These are phyloP conservation scores for Pissodes strobi DNA, from an alignment of 1,140 invertebrate species.

Conservation along the genomic window DNA sequence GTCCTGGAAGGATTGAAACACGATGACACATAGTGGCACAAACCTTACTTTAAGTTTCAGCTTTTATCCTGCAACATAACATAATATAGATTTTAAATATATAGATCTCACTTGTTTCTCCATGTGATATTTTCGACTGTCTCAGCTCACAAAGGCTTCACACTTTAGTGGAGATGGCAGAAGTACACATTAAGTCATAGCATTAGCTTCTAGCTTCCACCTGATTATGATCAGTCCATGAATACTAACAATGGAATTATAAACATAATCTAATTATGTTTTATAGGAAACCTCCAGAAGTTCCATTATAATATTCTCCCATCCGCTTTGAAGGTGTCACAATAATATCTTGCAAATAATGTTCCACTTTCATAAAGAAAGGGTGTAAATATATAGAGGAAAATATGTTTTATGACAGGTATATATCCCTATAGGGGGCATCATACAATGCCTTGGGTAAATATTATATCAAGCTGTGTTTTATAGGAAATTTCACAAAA, in stretches of 20 bases:
- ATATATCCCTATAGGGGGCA: slow-evolving; percentile 21
- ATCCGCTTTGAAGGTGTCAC: background rate
- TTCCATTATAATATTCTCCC: slow-evolving; percentile 1
- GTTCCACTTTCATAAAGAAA: slow-evolving; percentile 8
- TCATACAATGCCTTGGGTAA: slow-evolving; percentile 26
- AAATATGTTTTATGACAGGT: slow-evolving; percentile 18
- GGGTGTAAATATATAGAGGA: slow-evolving; percentile 19
- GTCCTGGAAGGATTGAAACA: no score
- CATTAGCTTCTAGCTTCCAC: background rate
- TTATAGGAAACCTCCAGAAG: no score
- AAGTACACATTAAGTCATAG: background rate
- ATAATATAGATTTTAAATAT: no score
- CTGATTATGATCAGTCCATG: background rate
- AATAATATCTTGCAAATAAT: slow-evolving; percentile 8
- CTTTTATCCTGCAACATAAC: no score
- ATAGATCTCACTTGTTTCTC: no score
- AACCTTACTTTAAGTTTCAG: no score
- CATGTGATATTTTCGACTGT: no score
- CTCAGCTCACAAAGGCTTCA: no score
- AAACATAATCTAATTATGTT: no score
- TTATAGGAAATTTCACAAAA: slow-evolving; percentile 29
- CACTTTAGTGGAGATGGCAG: no score
- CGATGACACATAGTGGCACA: no score
- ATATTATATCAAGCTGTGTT: slow-evolving; percentile 37
- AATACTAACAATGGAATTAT: background rate